These are phyloP conservation scores for Drosophila limbata DNA, from an alignment of 2,888 invertebrate species.

Conservation along the genomic window DNA sequence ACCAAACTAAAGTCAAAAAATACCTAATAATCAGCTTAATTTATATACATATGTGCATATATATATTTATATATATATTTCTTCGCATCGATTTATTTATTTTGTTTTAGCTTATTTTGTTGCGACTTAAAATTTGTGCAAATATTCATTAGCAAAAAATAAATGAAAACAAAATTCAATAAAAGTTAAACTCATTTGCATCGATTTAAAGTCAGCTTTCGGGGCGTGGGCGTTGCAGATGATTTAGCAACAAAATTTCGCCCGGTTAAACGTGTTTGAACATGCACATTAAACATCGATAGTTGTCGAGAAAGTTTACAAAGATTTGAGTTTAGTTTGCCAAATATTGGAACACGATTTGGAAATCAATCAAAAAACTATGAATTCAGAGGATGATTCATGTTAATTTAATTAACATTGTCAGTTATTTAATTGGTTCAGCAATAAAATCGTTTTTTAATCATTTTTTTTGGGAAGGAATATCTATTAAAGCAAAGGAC, in stretches of 20 bases:
- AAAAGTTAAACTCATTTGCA: conserved; percentile 51
- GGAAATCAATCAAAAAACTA: not conserved
- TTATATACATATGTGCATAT: not conserved
- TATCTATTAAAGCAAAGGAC: too few relatives aligned
- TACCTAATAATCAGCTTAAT: conserved; percentile 67
- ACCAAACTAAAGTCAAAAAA: conserved; percentile 16
- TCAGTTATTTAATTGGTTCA: not conserved
- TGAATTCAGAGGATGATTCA: not conserved
- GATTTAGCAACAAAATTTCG: conserved; percentile 25
- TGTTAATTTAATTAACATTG: not conserved
- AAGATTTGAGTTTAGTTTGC: not conserved
- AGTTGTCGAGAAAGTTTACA: conserved; percentile 38
- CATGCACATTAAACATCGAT: conserved; percentile 15
- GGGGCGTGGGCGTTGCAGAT: conserved; percentile 49
- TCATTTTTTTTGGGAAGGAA: too few relatives aligned
- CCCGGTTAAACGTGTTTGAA: conserved; percentile 41
- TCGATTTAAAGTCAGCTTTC: conserved; percentile 36
- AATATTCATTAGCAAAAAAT: conserved; percentile 8
- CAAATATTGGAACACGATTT: not conserved
- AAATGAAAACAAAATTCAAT: conserved; percentile 5
- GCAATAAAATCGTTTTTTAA: not conserved
- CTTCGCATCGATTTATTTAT: conserved; percentile 28
- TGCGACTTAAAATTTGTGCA: conserved; percentile 23
- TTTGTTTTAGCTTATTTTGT: conserved; percentile 3
- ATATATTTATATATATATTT: not conserved